These are phyloP conservation scores for Falco berigora DNA, from an alignment of 2,797 vertebrate species.

Conservation along the genomic window DNA sequence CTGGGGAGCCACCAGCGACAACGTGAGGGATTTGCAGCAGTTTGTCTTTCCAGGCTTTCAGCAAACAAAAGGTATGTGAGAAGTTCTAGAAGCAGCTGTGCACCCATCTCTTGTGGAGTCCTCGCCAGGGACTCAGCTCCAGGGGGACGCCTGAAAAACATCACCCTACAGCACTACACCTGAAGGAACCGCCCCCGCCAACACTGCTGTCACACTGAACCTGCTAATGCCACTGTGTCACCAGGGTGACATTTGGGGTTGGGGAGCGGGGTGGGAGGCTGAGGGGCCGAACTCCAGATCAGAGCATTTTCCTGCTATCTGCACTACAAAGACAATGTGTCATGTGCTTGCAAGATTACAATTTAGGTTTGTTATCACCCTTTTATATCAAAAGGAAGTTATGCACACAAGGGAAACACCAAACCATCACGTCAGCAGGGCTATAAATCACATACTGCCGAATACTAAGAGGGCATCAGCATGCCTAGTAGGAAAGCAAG, in stretches of 20 bases:
- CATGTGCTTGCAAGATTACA: slow-evolving; percentile 29
- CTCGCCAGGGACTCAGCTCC: background rate
- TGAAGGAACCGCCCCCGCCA: background rate
- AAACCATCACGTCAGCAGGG: slow-evolving; percentile 5
- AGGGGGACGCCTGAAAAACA: background rate
- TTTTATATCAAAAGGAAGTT: slow-evolving; percentile 43
- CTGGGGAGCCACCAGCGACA: background rate
- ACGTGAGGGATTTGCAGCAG: background rate
- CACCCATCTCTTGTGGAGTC: background rate
- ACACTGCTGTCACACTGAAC: background rate
- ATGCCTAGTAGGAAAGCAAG: background rate
- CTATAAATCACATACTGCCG: slow-evolving; percentile 20
- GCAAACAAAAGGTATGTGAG: background rate
- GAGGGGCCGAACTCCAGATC: background rate
- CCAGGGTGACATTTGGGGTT: background rate
- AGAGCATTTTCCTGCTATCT: background rate
- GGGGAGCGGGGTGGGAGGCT: background rate
- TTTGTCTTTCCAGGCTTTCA: background rate
- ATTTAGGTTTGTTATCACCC: slow-evolving; percentile 26
- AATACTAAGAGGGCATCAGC: background rate
- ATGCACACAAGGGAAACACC: slow-evolving; percentile 46
- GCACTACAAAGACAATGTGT: background rate
- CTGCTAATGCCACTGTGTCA: background rate
- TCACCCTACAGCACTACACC: background rate
- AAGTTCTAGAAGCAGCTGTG: background rate